phyloP scores from a whole-genome alignment of 2,888 invertebrate species.

The Hydriomena furcata region DNA sequence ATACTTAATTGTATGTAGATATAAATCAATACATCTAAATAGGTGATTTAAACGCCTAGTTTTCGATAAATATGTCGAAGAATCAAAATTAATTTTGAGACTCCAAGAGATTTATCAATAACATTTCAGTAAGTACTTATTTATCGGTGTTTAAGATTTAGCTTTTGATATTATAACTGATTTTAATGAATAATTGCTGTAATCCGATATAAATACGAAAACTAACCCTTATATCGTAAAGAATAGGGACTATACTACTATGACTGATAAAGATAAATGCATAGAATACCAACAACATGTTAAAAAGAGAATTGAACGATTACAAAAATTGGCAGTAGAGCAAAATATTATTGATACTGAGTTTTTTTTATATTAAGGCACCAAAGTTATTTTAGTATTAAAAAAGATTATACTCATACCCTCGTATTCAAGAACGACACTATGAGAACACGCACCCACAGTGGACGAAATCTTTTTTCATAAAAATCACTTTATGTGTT shows the following conservation, averaged over 20 bases:
- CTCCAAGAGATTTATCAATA: constrained; percentile 72
- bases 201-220: not conserved
- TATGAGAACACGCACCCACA: too few species aligned
- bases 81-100: constrained; percentile 62
- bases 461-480: too few species aligned
- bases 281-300: constrained; percentile 16
- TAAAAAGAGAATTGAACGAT: not conserved
- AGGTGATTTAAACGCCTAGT: constrained; percentile 8
- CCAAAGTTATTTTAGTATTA: not conserved
- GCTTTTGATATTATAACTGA: constrained; percentile 3
- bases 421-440: too few species aligned
- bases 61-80: constrained; percentile 71
- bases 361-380: constrained; percentile 5
- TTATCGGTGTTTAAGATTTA: constrained; percentile 3
- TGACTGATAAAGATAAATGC: constrained; percentile 38
- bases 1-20: not conserved
- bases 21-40: constrained; percentile 6
- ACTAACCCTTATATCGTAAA: constrained; percentile 13
- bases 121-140: constrained; percentile 9
- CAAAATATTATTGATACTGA: not conserved
- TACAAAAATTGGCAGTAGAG: constrained; percentile 15
- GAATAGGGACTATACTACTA: constrained; percentile 22
- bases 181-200: not conserved
- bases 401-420: not conserved
- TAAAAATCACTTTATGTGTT: too few species aligned